Base-by-base conservation (phyloP, 1,140 invertebrate species). In the Aphelenchoides besseyi region DNA sequence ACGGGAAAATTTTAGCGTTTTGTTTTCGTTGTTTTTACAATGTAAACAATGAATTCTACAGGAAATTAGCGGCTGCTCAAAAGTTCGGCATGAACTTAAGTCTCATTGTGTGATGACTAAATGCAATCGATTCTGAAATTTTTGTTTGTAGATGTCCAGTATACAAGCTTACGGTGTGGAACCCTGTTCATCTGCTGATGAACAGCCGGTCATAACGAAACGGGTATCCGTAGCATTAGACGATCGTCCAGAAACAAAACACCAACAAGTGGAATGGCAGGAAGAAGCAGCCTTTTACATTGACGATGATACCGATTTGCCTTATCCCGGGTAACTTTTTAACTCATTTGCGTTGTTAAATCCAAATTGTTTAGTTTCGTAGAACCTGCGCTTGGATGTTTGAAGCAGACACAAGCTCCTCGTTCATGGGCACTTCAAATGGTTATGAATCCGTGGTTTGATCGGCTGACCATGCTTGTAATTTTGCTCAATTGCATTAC, bases 381-480 rank as follows among this genome's bases (percentile, higher is more conserved):
- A 5, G 55, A 59, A 33, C 26, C 55, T 5, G 5, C 55, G 32
- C 55, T 66, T 16, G 63, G 63, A 32, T 37, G 63, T 36, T 66
- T 66, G 32, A 37, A 53, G 32, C 63, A 66, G 36, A 35, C 63
- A 37, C 63, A 55, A 53, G 5, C 55, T 33, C 55, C 55, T 8
- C 5, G 55, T 5, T 92, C 90, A 86, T 92, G 91, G 91, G 96
- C 94, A 87, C 89, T 98, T 75, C 90, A 89, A 76, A 91, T 95
- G 86, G 95, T 97, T 86, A 95, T 93, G 55, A 97, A 95, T 91
- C 93, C 93, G 86, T 98, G 96, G 95, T 99, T 98, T 88, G 97
- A 99, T 88, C 89, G 95, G 72, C 88, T 98, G 74, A 97, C 93
- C 82, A 98, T 99, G 92, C 88, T 95, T 87, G 94, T 98, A 26